These are phyloP conservation scores for Ormyrus rosae DNA, from an alignment of 2,888 invertebrate species.

Conservation along the genomic window DNA sequence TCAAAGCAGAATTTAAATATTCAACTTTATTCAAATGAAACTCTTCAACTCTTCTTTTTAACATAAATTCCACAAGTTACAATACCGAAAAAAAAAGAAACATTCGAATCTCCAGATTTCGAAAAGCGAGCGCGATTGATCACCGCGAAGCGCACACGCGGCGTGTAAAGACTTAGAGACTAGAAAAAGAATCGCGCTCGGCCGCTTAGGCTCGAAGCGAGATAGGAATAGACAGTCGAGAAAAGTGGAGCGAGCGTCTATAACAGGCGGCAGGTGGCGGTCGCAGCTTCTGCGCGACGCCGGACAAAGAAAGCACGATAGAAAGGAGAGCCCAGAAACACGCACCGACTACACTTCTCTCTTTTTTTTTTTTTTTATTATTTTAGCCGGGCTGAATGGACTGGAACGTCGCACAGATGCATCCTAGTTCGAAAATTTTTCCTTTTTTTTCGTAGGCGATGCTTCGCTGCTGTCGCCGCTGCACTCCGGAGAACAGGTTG, in stretches of 20 bases:
- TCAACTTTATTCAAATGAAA: too few relatives aligned
- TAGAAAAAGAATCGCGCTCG: conserved; percentile 13
- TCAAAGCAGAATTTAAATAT: too few relatives aligned
- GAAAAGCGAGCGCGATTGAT: conserved; percentile 1
- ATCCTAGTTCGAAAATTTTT: not conserved
- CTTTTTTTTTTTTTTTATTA: not conserved
- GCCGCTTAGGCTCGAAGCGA: conserved; percentile 44
- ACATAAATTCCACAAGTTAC: too few relatives aligned
- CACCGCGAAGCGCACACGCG: conserved; percentile 2
- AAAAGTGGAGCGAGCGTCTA: conserved; percentile 67
- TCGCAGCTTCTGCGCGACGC: conserved; percentile 57
- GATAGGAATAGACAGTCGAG: conserved; percentile 65
- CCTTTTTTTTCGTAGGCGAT: too few relatives aligned
- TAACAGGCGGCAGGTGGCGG: conserved; percentile 63
- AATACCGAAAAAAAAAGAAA: too few relatives aligned
- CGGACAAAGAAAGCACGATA: conserved; percentile 57
- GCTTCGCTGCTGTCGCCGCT: too few relatives aligned
- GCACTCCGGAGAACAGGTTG: too few relatives aligned
- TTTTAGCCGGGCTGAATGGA: not conserved
- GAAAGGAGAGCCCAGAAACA: conserved; percentile 12
- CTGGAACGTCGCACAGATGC: not conserved
- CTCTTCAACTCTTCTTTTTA: too few relatives aligned
- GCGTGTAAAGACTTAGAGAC: conserved; percentile 4
- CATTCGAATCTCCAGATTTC: too few relatives aligned
- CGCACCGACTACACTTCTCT: conserved; percentile 14